A percentile compares a stretch with the other conserved stretches of the same genome.
phyloP scores from a whole-genome alignment of 1,140 invertebrate genomes.

The Danaus plexippus region DNA sequence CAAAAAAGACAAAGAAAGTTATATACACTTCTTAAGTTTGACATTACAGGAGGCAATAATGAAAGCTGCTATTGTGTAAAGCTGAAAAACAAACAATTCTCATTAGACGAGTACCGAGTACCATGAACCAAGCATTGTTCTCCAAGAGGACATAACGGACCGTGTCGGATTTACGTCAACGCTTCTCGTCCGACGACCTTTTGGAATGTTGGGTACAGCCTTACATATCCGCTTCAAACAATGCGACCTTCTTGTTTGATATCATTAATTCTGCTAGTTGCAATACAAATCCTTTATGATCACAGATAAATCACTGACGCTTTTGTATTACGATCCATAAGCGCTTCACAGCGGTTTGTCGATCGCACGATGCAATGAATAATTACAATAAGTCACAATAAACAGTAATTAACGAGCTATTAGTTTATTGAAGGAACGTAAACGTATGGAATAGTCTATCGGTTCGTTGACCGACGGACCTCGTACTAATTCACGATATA shows the following conservation, averaged over 20 bases:
- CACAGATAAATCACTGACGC: too few species aligned
- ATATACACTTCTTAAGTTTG: conserved; percentile 45
- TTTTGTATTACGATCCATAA: too few species aligned
- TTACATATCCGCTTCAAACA: conserved; percentile 14
- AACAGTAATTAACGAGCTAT: not conserved
- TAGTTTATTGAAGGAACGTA: conserved; percentile 18
- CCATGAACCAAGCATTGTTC: conserved; percentile 61
- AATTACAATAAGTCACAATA: too few species aligned
- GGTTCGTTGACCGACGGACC: conserved; percentile 60
- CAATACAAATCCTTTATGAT: too few species aligned
- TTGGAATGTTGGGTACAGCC: conserved; percentile 23
- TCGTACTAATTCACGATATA: conserved; percentile 71
- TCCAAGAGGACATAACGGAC: conserved; percentile 63
- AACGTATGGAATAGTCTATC: conserved; percentile 45
- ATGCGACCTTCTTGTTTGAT: conserved; percentile 14
- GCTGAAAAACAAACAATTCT: conserved; percentile 69
- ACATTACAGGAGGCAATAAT: conserved; percentile 49
- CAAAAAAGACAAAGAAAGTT: conserved; percentile 24
- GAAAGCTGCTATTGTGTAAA: conserved; percentile 58
- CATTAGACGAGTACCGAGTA: conserved; percentile 63
- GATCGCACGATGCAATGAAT: too few species aligned
- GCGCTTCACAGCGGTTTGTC: too few species aligned
- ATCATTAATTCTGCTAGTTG: too few species aligned
- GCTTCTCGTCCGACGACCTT: conserved; percentile 45
- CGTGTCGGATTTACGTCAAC: conserved; percentile 64